Evolutionary conservation across 2,888 invertebrate species (phyloP), one percentile per base, ranked within the genome.

Genomic region (Lamellibrachia columna): DNA sequence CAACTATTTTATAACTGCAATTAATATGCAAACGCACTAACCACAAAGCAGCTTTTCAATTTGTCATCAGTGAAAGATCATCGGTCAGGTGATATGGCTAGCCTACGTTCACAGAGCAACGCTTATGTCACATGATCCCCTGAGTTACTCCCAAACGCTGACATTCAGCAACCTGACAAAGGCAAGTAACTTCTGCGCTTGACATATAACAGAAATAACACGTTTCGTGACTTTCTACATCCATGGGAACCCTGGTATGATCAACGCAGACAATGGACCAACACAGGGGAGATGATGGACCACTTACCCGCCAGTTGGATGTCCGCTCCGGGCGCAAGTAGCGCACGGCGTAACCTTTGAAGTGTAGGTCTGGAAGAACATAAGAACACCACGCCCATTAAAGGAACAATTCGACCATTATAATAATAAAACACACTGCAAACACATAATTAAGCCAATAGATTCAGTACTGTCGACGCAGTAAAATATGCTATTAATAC

Each of bases 331-430:
- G 94, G 52, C 94, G 92, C 58, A 96, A 94, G 94, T 96, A 96
- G 90, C 96, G 94, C 22, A 96, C 96, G 90, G 95, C 95, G 93
- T 96, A 96, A 22, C 96, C 96, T 52, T 94, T 94, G 93, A 95
- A 96, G 92, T 95, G 95, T 58, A 95, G 94, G 93, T 96, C 96
- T 95, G 94, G 22, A 94, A 93, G 15, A 75, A 75, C 75, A n/a
- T 15, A 94, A 93, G 15, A 75, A 75, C 75, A n/a, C 75, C 75
- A 75, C 75, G 75, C 22, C n/a, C 75, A n/a, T 75, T 75, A 75
- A 22, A 22, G 75, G 75, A 75, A 22, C 22, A 75, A 22, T 28
- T 52, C 53, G 91, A 53, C 53, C 2, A 52, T 52, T 91, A 22
- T 11, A 28, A 3, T 15, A 91, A 91, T 91, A 15, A 52, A 53